Evolutionary conservation across 2,113 vertebrate genomes (phyloP), one percentile per base, ranked within the genome.

Genomic region (Pseudopipra pipra): DNA sequence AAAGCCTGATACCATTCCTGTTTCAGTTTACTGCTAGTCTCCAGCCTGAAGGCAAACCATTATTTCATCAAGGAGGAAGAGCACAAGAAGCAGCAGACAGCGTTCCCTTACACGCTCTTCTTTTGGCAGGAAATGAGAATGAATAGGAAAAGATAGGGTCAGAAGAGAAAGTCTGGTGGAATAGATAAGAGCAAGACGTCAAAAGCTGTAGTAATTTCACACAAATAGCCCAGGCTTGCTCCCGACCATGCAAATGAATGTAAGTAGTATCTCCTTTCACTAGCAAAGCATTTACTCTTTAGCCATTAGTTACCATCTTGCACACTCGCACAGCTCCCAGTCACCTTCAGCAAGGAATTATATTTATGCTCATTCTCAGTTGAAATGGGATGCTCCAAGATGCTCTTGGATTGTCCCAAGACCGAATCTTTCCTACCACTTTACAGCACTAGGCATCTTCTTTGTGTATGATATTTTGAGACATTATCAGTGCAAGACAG

Each of bases 141-240:
- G n/a, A 90, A 54, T 31, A 44, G 82, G 71, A 80, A 94, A 90
- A 86, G 90, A 95, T 66, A 70, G 87, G 85, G 92, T 95, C 96
- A 88, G 19, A 56, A 84, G 88, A 77, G 54, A 93, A 94, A 95
- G 80, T 93, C 93, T 97, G 94, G 84, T 94, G 37, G 84, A 95
- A 75, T 58, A 94, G 93, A 97, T 96, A 96, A 97, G 80, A 94
- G 52, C 62, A 72, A 75, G 61, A 89, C 93, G 86, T 95, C 93
- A 84, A 92, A 96, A 95, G 79, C 78, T 67, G 73, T 63, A 93
- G 82, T 83, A 95, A 97, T 93, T 96, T 91, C 75, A 59, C 59
- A 88, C 0, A 1, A 96, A 93, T 67, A 80, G 90, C 30, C 44
- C 61, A 94, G 65, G 52, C 90, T 90, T 81, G 30, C 68, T 96